Conservation (phyloP, 2,888 invertebrate genomes). For the Philonicus albiceps region DNA sequence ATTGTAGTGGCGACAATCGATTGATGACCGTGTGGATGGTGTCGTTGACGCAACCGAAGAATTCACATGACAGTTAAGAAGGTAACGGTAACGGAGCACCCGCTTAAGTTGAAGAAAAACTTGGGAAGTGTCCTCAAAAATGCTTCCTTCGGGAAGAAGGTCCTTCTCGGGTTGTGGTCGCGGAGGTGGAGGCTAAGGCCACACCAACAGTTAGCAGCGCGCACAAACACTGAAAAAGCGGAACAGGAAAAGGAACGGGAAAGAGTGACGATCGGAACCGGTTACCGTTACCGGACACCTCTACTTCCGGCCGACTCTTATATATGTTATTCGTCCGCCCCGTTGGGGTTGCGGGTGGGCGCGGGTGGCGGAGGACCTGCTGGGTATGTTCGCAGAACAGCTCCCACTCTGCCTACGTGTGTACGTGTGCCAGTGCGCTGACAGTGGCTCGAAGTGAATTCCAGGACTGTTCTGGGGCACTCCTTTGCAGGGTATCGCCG, state of each 20-base stretch:
- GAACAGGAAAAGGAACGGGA: constrained; percentile 65
- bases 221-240: constrained; percentile 52
- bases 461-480: not conserved
- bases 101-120: constrained; percentile 25
- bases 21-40: not conserved
- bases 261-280: constrained; percentile 65
- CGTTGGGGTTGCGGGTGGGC: not conserved
- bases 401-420: constrained; percentile 11
- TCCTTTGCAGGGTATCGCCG: not conserved
- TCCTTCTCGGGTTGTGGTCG: not conserved
- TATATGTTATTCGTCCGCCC: constrained; percentile 51
- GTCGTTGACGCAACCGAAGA: not conserved
- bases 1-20: not conserved
- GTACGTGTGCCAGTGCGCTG: constrained; percentile 16
- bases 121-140: constrained; percentile 32
- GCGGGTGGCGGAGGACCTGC: not conserved
- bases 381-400: not conserved
- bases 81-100: constrained; percentile 28
- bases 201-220: constrained; percentile 42
- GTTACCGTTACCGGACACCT: constrained; percentile 66
- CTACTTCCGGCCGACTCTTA: constrained; percentile 63
- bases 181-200: constrained; percentile 41
- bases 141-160: constrained; percentile 35
- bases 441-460: not conserved
- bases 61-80: constrained; percentile 24